phyloP scores from a whole-genome alignment of 2,113 vertebrate genomes.

The Tychaedon coryphoeus region DNA sequence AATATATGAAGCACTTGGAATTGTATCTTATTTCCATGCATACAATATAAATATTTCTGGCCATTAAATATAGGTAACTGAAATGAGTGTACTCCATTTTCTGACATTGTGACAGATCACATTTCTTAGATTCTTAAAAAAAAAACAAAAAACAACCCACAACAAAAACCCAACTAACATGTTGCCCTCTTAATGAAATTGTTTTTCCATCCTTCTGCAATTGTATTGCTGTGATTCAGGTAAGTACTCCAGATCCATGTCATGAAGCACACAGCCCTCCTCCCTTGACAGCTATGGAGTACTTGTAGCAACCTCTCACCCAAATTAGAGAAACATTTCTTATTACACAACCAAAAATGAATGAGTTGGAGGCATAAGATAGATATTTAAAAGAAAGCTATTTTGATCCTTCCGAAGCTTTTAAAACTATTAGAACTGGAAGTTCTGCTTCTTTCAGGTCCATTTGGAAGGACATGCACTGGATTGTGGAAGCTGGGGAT shows the following conservation, averaged over 20 bases:
- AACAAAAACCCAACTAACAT: background rate
- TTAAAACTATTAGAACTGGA: background rate
- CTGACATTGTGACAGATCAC: background rate
- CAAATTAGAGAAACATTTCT: background rate
- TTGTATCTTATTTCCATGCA: background rate
- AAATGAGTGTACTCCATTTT: background rate
- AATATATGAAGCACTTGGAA: background rate
- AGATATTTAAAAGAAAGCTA: background rate
- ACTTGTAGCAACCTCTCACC: background rate
- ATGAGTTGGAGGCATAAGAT: background rate
- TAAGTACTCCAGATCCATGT: background rate
- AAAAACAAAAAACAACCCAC: too few relatives aligned
- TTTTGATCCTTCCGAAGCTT: background rate
- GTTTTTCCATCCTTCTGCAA: background rate
- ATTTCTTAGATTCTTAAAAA: background rate
- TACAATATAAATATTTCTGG: background rate
- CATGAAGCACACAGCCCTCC: background rate
- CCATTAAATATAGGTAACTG: background rate
- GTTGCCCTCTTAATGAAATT: background rate
- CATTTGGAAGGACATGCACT: fast-evolving
- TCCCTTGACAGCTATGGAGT: background rate
- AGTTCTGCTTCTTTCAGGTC: background rate
- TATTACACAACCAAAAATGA: background rate
- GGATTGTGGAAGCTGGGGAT: background rate
- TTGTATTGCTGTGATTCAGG: background rate